Evolutionary conservation across 1,140 invertebrate species (phyloP), one percentile per base, ranked within the genome.

Genomic region (Nilaparvata lugens): DNA sequence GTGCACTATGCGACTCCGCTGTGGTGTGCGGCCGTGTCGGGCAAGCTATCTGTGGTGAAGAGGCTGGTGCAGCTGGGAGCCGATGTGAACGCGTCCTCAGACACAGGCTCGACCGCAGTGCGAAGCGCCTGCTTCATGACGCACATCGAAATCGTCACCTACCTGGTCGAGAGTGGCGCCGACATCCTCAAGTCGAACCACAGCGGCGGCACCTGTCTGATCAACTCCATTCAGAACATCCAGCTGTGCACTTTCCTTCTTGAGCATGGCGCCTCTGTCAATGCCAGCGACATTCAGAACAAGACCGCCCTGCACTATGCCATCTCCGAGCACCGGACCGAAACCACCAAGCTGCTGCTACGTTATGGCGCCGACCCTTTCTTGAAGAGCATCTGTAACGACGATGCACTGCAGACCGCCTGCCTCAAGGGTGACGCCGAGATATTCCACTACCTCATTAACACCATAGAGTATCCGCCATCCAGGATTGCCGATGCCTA

Each of bases 271-370:
- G 91, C 88, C 19, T 79, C 84, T 66, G 88, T 93, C 3, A 93
- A 95, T 77, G 89, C 91, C 0, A 80, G 83, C 23, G 93, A 96
- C 75, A 90, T 91, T 66, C 91, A 95, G 72, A 86, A 87, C 66
- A 95, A 95, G 75, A 91, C 92, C 63, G 93, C 92, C 25, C 78
- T 97, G 60, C 93, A 97, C 78, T 95, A 97, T 76, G 91, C 93
- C 0, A 93, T 95, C 63, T 65, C 69, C 58, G 81, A 83, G 68
- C 77, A 79, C 63, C 77, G 88, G 62, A 77, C 92, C 68, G 90
- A 92, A 72, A 93, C 92, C 3, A 91, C 89, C 0, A 86, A 86
- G 67, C 74, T 96, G 35, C 73, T 96, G 21, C 73, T 96, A 35
- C 80, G 85, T 52, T 78, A 88, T 75, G 88, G 88, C 52, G 92